Percentiles rank a stretch among this genome's conserved stretches.
phyloP scores from a whole-genome alignment of 2,797 vertebrate species.

The Morelia viridis region DNA sequence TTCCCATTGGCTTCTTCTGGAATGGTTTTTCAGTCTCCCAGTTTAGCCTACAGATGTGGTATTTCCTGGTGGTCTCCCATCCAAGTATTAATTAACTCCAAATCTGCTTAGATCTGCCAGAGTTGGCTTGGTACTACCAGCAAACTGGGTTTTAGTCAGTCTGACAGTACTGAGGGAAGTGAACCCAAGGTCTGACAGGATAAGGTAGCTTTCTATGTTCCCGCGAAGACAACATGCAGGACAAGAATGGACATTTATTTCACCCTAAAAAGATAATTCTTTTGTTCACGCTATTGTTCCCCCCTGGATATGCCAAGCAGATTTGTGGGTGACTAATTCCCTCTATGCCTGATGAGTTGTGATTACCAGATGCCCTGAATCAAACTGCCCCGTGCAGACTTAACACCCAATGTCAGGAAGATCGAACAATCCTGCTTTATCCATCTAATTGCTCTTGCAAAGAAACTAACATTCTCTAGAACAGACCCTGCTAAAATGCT shows the following conservation, averaged over 20 bases:
- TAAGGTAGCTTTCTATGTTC: background rate
- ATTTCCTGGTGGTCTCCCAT: background rate
- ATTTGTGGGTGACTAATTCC: background rate
- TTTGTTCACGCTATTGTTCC: background rate
- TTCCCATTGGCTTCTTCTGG: background rate
- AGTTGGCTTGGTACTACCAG: background rate
- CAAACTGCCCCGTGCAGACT: background rate
- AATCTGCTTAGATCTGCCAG: background rate
- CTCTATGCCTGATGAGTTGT: background rate
- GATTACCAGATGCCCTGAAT: background rate
- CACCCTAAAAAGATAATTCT: background rate
- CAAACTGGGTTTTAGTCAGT: background rate
- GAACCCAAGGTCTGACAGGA: background rate
- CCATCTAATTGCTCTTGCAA: background rate
- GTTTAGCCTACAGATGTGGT: background rate
- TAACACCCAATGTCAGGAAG: background rate
- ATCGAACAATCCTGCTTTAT: background rate
- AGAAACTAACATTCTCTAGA: background rate
- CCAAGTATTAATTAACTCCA: background rate
- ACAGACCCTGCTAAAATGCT: accelerated
- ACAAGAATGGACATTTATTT: background rate
- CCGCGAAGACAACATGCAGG: background rate
- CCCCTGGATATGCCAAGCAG: background rate
- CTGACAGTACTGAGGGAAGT: background rate
- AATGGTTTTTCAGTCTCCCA: background rate